These are phyloP conservation scores for Hedychridium roseum DNA, from an alignment of 2,888 invertebrate species.

Conservation along the genomic window DNA sequence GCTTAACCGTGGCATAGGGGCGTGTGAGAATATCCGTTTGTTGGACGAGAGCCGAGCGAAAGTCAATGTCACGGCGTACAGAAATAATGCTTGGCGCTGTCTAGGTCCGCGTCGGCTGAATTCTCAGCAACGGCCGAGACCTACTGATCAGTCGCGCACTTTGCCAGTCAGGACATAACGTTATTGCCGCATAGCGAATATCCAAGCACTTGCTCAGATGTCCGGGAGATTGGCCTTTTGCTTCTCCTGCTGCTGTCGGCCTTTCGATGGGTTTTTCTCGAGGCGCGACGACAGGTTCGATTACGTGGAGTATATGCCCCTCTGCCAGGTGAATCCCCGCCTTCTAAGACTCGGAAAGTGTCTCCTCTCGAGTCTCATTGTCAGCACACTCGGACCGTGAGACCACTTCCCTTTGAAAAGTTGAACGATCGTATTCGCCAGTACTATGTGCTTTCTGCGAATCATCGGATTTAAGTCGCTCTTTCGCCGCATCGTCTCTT, in stretches of 20 bases:
- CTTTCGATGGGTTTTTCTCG: slow-evolving; percentile 24
- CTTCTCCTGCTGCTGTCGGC: slow-evolving; percentile 37
- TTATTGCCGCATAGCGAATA: no score
- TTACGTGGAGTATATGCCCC: slow-evolving; percentile 51
- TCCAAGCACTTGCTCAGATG: no score
- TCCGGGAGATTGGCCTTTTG: slow-evolving; percentile 28
- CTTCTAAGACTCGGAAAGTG: no score
- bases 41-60: slow-evolving; percentile 30
- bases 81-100: slow-evolving; percentile 30
- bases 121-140: slow-evolving; percentile 30
- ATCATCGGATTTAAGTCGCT: no score
- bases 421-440: no score
- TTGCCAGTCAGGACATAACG: slow-evolving; percentile 8
- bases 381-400: no score
- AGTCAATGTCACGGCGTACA: slow-evolving; percentile 38
- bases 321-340: slow-evolving; percentile 46
- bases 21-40: no score
- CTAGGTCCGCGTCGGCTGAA: slow-evolving; percentile 19
- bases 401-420: no score
- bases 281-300: slow-evolving; percentile 41
- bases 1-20: no score
- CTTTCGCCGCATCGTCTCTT: no score
- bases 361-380: no score
- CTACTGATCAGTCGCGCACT: slow-evolving; percentile 29
- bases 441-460: no score